These are phyloP conservation scores for Otus sunia DNA, from an alignment of 2,113 vertebrate genomes.

Conservation along the genomic window DNA sequence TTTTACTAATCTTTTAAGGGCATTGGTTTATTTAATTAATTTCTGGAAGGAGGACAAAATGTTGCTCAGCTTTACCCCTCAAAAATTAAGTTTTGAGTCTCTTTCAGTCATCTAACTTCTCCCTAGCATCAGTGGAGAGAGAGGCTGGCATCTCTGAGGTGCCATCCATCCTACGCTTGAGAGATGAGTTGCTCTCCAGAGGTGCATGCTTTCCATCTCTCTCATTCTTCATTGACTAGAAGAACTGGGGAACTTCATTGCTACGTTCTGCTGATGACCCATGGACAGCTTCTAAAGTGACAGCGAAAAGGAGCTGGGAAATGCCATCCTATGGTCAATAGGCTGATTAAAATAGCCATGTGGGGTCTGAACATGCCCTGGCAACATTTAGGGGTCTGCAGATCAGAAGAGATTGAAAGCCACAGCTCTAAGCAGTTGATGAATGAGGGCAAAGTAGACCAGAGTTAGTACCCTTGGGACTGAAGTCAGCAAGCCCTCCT, in stretches of 20 bases:
- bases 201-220: background rate
- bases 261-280: background rate
- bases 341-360: background rate
- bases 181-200: background rate
- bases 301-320: background rate
- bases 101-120: background rate
- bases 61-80: background rate
- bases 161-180: rapidly evolving
- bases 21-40: background rate
- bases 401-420: background rate
- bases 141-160: background rate
- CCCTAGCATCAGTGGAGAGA: background rate
- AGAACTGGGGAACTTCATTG: background rate
- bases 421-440: background rate
- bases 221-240: background rate
- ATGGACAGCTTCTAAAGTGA: background rate
- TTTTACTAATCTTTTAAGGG: background rate
- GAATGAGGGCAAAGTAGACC: background rate
- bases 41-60: background rate
- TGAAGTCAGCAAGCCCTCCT: background rate
- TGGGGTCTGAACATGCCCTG: background rate
- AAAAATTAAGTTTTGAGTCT: background rate
- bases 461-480: background rate
- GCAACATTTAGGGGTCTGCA: background rate
- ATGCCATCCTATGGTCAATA: background rate